These are phyloP conservation scores for Diuraphis noxia DNA, from an alignment of 1,140 invertebrate genomes.

Conservation along the genomic window DNA sequence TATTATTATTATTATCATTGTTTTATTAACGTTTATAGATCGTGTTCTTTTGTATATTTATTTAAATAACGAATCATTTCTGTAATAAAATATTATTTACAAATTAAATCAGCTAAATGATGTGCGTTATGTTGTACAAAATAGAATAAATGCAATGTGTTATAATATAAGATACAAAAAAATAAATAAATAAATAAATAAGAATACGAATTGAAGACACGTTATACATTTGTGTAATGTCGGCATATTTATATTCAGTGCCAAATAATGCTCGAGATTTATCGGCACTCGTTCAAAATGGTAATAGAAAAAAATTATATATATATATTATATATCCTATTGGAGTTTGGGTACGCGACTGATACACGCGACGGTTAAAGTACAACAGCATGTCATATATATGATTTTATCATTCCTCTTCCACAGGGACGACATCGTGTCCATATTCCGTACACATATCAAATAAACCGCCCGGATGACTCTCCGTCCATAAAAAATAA, in stretches of 20 bases:
- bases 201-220: neutral
- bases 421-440: neutral
- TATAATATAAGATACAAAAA: neutral
- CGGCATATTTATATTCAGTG: slow-evolving; percentile 25
- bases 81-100: neutral
- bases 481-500: neutral
- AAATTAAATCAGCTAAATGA: neutral
- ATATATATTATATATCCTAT: neutral
- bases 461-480: neutral
- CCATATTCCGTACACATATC: neutral
- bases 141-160: neutral
- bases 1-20: neutral
- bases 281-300: neutral
- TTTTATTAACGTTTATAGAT: neutral
- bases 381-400: neutral
- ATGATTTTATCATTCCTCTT: neutral
- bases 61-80: neutral
- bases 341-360: neutral
- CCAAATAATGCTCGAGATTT: neutral
- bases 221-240: neutral
- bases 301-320: neutral
- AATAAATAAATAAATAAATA: neutral
- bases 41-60: neutral
- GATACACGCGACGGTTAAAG: neutral
- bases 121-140: neutral